Conservation (phyloP, 2,888 invertebrate genomes). For the Xestia sexstrigata region DNA sequence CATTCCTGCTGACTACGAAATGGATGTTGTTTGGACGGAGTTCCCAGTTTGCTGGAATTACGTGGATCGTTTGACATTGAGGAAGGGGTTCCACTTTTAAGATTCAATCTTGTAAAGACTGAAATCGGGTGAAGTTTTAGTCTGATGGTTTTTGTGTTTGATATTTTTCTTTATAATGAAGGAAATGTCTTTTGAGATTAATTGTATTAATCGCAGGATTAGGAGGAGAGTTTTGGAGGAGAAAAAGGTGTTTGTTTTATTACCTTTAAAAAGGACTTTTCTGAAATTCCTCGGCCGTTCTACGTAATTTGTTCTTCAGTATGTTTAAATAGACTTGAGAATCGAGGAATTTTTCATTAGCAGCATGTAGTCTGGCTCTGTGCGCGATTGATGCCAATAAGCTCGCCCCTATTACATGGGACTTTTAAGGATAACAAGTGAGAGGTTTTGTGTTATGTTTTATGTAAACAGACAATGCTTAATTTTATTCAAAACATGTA, state of each 20-base stretch:
- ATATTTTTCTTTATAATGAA: slow-evolving; percentile 28
- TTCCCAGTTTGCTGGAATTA: slow-evolving; percentile 65
- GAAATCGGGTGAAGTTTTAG: slow-evolving; percentile 55
- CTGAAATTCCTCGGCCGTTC: not conserved
- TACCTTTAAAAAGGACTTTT: not conserved
- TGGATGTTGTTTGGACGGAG: slow-evolving; percentile 65
- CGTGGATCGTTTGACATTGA: slow-evolving; percentile 60
- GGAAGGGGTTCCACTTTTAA: slow-evolving; percentile 59
- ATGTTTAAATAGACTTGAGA: not conserved
- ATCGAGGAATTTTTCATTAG: not conserved
- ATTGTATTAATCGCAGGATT: not conserved
- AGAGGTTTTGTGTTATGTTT: not conserved
- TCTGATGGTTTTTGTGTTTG: slow-evolving; percentile 40
- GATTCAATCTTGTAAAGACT: slow-evolving; percentile 66
- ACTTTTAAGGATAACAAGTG: not conserved
- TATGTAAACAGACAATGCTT: not conserved
- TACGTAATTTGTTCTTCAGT: not conserved
- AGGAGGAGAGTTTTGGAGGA: not conserved
- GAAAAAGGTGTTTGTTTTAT: not conserved
- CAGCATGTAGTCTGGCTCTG: not conserved
- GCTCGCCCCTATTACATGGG: not conserved
- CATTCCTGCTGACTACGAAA: slow-evolving; percentile 60
- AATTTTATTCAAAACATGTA: not conserved
- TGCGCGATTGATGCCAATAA: not conserved
- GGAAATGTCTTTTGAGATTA: not conserved